Evolutionary conservation across 2,888 invertebrate genomes (phyloP).

Genomic region (Lacanobia oleracea): DNA sequence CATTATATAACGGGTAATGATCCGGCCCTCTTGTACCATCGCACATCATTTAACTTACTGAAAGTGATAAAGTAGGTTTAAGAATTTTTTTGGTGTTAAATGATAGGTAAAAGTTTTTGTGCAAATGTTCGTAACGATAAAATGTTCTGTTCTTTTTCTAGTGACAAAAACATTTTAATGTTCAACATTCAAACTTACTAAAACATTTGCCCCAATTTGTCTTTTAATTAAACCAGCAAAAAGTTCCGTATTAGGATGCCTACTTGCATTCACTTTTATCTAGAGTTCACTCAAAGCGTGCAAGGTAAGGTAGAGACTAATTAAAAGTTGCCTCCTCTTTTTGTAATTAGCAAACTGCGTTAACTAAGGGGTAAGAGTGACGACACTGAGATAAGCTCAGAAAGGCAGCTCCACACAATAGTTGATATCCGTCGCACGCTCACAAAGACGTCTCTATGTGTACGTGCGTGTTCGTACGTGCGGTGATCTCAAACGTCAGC

Average conservation of each 20-base stretch:
- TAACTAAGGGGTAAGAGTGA: neutral
- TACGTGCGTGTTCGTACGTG: too few relatives aligned
- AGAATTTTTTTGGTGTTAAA: neutral
- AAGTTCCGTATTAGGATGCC: neutral
- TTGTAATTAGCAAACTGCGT: constrained; percentile 18
- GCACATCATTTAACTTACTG: neutral
- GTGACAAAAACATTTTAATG: too few relatives aligned
- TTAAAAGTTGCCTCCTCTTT: constrained; percentile 27
- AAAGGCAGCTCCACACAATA: neutral
- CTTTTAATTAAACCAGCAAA: neutral
- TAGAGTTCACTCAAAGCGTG: constrained; percentile 3
- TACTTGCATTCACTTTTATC: neutral
- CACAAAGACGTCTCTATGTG: neutral
- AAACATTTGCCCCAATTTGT: neutral
- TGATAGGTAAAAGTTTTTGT: neutral
- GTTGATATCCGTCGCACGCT: too few relatives aligned
- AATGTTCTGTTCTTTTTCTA: too few relatives aligned
- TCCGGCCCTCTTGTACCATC: neutral
- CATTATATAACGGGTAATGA: neutral
- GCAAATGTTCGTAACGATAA: too few relatives aligned
- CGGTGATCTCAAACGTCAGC: neutral
- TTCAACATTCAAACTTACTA: neutral
- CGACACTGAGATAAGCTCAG: neutral
- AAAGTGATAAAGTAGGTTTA: neutral
- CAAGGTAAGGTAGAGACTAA: constrained; percentile 12